phyloP scores from a whole-genome alignment of 1,140 invertebrate species.

The Caenorhabditis elegans region DNA sequence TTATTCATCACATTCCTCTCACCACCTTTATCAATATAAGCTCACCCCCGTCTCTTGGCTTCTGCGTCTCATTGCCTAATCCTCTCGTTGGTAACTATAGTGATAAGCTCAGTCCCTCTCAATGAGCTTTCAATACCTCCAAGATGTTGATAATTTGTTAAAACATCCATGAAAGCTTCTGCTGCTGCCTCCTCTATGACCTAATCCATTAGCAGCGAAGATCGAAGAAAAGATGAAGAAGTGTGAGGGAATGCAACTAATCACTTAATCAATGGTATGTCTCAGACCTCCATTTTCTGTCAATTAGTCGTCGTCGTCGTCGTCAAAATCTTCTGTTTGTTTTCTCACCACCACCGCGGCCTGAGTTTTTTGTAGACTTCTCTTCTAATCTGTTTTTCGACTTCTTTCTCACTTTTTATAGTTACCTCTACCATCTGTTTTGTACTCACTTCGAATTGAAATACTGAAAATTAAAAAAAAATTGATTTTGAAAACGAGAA shows the following conservation, averaged over 20 bases:
- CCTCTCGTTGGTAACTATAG: conserved; percentile 17
- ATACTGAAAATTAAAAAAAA: too few species aligned
- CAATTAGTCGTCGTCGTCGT: not conserved
- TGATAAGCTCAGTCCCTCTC: not conserved
- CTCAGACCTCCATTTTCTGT: not conserved
- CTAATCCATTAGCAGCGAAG: conserved; percentile 19
- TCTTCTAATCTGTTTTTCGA: too few species aligned
- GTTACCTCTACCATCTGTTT: not conserved
- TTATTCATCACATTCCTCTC: too few species aligned
- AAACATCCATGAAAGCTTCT: too few species aligned
- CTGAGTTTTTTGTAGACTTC: too few species aligned
- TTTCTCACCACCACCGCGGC: too few species aligned
- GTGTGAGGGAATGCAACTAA: conserved; percentile 13
- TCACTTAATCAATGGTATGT: conserved; percentile 29
- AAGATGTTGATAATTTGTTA: not conserved
- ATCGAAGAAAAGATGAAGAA: not conserved
- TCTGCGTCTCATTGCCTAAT: conserved; percentile 4
- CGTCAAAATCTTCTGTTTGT: not conserved
- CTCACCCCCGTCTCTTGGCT: not conserved
- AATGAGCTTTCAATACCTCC: not conserved
- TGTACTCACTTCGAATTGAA: too few species aligned
- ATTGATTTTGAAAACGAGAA: too few species aligned
- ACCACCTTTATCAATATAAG: not conserved
- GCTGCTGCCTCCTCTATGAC: too few species aligned
- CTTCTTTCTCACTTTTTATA: too few species aligned